Percentiles rank a stretch among this genome's conserved stretches.
phyloP scores from a whole-genome alignment of 2,888 invertebrate genomes.

The Drosophila formosana region DNA sequence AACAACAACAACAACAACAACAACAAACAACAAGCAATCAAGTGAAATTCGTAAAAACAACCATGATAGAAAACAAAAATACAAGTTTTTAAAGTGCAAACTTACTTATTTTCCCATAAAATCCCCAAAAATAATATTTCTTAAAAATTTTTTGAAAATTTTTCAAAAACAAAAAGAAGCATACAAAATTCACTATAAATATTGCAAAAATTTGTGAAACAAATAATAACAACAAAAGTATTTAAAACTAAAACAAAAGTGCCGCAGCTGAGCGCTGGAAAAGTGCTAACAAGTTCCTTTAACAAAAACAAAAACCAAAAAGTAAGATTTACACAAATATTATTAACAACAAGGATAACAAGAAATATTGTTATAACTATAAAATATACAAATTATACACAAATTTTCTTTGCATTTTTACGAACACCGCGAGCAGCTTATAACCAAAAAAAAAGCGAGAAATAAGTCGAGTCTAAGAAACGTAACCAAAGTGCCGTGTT shows the following conservation, averaged over 20 bases:
- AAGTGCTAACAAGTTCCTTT: constrained; percentile 76
- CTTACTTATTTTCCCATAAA: constrained; percentile 30
- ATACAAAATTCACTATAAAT: constrained; percentile 15
- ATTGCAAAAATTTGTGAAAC: constrained; percentile 41
- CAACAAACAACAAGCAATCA: constrained; percentile 53
- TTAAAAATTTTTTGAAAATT: constrained; percentile 48
- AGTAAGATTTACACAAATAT: constrained; percentile 40
- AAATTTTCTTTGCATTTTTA: constrained; percentile 66
- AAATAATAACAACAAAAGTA: constrained; percentile 34
- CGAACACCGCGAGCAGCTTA: constrained; percentile 23
- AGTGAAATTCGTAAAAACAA: constrained; percentile 41
- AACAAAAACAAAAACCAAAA: constrained; percentile 39
- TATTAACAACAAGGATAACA: constrained; percentile 23
- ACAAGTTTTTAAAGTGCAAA: constrained; percentile 55
- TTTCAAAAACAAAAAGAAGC: constrained; percentile 37
- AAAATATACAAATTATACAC: constrained; percentile 71
- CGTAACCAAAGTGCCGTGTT: constrained; percentile 6
- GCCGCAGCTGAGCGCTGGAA: constrained; percentile 69
- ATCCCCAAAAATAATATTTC: constrained; percentile 39
- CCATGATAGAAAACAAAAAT: constrained; percentile 8
- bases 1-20: constrained; percentile 20
- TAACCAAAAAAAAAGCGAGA: constrained; percentile 2
- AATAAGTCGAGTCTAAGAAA: constrained; percentile 26
- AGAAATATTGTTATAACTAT: constrained; percentile 66
- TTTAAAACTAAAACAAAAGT: constrained; percentile 62